phyloP scores from a whole-genome alignment of 2,113 vertebrate genomes.

The Syrmaticus mikado region DNA sequence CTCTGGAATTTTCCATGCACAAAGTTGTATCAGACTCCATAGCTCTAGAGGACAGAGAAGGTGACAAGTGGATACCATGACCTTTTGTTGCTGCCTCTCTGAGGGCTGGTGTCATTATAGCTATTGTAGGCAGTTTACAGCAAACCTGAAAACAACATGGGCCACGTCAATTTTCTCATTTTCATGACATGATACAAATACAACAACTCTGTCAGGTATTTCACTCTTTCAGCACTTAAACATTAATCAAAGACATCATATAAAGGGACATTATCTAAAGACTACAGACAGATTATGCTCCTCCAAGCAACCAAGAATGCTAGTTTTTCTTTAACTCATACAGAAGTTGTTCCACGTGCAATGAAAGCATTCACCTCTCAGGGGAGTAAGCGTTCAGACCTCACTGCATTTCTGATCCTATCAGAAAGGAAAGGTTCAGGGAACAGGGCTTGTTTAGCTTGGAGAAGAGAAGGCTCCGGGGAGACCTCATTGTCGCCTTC shows the following conservation, averaged over 20 bases:
- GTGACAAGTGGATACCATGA: conserved; percentile 85
- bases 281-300: neutral
- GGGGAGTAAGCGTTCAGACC: neutral
- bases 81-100: conserved; percentile 85
- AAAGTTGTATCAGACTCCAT: conserved; percentile 82
- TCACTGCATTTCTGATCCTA: conserved; percentile 38
- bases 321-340: neutral
- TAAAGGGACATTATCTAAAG: conserved; percentile 15
- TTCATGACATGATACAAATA: conserved; percentile 32
- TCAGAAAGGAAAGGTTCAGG: neutral
- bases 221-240: conserved; percentile 1
- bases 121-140: conserved; percentile 74
- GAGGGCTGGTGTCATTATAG: conserved; percentile 90
- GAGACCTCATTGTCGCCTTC: too few relatives aligned
- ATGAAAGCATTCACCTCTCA: conserved; percentile 13
- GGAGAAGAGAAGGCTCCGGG: too few relatives aligned
- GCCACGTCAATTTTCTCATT: conserved; percentile 71
- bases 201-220: neutral
- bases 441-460: too few relatives aligned
- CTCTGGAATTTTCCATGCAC: conserved; percentile 76
- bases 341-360: neutral
- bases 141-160: conserved; percentile 80
- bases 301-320: neutral
- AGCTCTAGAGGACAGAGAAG: conserved; percentile 79
- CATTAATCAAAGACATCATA: neutral